phyloP scores from a whole-genome alignment of 2,113 vertebrate genomes.

The Clinocottus analis region DNA sequence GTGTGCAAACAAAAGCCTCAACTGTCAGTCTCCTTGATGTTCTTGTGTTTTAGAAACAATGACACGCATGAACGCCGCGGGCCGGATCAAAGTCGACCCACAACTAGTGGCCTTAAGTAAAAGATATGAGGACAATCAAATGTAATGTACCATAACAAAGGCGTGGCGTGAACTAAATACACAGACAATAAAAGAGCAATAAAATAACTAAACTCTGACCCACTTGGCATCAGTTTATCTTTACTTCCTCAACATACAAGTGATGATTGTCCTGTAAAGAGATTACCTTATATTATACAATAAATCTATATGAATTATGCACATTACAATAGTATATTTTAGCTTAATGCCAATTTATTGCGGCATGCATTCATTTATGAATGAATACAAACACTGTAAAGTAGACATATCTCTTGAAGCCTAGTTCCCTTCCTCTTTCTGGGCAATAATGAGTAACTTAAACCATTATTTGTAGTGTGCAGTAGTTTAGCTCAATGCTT shows the following conservation, averaged over 20 bases:
- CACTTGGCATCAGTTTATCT: conserved; percentile 19
- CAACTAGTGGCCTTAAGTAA: neutral
- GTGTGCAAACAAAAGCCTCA: conserved; percentile 35
- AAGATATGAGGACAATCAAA: neutral
- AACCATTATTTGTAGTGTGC: neutral
- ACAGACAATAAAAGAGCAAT: neutral
- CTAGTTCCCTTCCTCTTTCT: neutral
- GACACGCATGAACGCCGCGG: neutral
- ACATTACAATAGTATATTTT: neutral
- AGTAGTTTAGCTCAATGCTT: neutral
- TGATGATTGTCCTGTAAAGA: neutral
- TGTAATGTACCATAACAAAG: neutral
- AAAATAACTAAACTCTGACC: conserved; percentile 30
- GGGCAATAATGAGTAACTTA: neutral
- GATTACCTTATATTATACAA: neutral
- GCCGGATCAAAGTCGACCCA: neutral
- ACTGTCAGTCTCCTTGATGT: conserved; percentile 12
- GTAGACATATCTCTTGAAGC: neutral
- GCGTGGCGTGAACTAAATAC: too few relatives aligned
- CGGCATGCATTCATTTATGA: neutral
- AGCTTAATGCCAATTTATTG: neutral
- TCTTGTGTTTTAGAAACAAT: neutral
- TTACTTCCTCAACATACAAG: neutral
- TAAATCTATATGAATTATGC: neutral
- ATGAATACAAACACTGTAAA: neutral